Base-by-base conservation (phyloP, 2,797 vertebrate genomes). In the Gymnoscopelus braueri region DNA sequence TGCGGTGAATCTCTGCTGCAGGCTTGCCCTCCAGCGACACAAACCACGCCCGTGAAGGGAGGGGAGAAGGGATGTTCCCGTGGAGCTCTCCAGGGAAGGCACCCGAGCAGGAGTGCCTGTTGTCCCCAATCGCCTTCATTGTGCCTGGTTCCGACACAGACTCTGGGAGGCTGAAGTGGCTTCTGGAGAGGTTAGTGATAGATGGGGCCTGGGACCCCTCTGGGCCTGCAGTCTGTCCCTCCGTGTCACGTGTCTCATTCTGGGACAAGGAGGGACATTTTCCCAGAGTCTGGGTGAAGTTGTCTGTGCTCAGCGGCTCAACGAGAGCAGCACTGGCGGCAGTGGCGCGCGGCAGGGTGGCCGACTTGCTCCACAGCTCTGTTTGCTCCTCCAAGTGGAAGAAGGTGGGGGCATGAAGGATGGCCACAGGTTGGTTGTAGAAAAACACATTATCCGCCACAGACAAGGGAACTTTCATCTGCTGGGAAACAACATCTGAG, bases 11-110 rank as follows among this genome's bases (percentile, higher is more conserved):
- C 88, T 96, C 96, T 3, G 95, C 96, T 0, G 95, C 94, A 0
- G 97, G 97, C 70, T 96, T 96, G 4, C 96, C 97, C 24, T 98
- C 97, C 64, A 98, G 85, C 0, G 96, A 97, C 6, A 98, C 97
- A n/a, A 98, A 98, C 97, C 97, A 98, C 0, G 96, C 96, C 71
- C 95, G 91, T 2, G 97, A 94, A 39, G 95, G 94, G 0, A 95
- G 95, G 9, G 92, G 92, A 0, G 94, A 93, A 10, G 93, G 94
- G 60, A 88, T 90, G 72, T 92, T 94, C 12, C 94, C 94, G 74
- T 95, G 94, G 68, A 95, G 93, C 71, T 95, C 94, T 0, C 93
- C 89, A 12, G 93, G 91, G 65, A 95, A 92, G 0, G 91, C 91
- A 32, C 91, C 91, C 54, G n/a, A 52, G 54, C 54, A 35, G n/a